Conservation (phyloP, 1,140 invertebrate species). For the Lepeophtheirus salmonis region DNA sequence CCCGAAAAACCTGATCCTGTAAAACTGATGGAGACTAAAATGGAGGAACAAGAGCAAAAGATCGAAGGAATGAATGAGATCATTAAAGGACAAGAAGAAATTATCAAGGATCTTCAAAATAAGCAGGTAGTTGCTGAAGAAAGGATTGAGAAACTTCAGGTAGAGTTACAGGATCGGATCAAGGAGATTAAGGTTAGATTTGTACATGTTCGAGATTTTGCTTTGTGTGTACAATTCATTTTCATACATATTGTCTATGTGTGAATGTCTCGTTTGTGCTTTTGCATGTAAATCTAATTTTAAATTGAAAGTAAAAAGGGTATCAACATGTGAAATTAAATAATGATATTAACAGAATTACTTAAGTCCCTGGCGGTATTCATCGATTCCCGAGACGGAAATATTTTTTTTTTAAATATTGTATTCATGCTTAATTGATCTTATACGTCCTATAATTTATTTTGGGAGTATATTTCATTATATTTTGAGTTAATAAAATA, state of each 20-base stretch:
- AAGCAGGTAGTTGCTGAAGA: constrained; percentile 1
- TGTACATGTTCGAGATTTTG: no score
- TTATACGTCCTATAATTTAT: no score
- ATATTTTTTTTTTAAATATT: no score
- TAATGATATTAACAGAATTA: no score
- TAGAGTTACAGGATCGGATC: background rate
- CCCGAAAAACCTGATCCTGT: background rate
- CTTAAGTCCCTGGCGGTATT: no score
- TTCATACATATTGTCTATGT: background rate
- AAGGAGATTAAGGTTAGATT: background rate
- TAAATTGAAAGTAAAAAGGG: no score
- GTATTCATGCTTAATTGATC: no score
- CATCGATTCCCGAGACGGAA: no score
- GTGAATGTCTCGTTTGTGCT: background rate
- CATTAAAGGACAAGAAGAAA: background rate
- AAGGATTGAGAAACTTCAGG: constrained; percentile 1
- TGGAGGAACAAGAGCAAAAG: constrained; percentile 3
- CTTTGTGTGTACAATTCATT: no score
- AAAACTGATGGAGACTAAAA: background rate
- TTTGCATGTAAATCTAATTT: background rate
- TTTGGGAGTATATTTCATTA: no score
- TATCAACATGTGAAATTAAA: no score
- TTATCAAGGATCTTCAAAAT: background rate
- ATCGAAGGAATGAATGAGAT: background rate
- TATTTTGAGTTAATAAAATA: no score